A percentile compares a stretch with the other conserved stretches of the same genome.
Conservation (phyloP, 2,888 invertebrate genomes). For the Perizoma affinitatum region DNA sequence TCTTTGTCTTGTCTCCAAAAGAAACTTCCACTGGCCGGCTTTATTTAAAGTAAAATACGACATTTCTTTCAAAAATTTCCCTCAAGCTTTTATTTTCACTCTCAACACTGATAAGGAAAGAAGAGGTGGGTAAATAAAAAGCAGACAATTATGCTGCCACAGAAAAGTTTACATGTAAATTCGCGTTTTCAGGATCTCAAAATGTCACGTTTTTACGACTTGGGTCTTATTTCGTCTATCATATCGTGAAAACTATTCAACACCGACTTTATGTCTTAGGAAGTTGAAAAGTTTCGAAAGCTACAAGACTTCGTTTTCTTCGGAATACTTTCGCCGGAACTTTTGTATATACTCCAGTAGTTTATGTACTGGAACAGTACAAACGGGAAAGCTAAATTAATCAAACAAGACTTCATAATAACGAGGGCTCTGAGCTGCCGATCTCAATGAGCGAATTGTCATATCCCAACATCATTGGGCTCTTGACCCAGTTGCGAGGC, state of each 20-base stretch:
- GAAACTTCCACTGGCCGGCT: slow-evolving; percentile 24
- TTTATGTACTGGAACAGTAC: slow-evolving; percentile 28
- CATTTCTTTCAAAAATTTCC: slow-evolving; percentile 32
- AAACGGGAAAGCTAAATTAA: slow-evolving; percentile 24
- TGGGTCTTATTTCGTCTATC: slow-evolving; percentile 12
- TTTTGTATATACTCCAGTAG: slow-evolving; percentile 26
- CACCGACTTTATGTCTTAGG: slow-evolving; percentile 24
- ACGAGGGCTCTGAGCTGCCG: slow-evolving; percentile 36
- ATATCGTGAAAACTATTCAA: slow-evolving; percentile 24
- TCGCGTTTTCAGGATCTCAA: slow-evolving; percentile 8
- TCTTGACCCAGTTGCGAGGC: slow-evolving; percentile 58
- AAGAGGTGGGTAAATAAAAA: slow-evolving; percentile 29
- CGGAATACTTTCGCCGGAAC: slow-evolving; percentile 25
- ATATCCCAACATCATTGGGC: slow-evolving; percentile 53
- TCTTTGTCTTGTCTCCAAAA: slow-evolving; percentile 25
- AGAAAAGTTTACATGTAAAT: slow-evolving; percentile 24
- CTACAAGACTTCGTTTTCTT: slow-evolving; percentile 26
- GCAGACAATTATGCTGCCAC: slow-evolving; percentile 15
- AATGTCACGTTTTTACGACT: slow-evolving; percentile 18
- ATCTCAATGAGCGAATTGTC: slow-evolving; percentile 42
- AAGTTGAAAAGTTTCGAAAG: slow-evolving; percentile 30
- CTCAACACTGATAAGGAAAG: slow-evolving; percentile 30
- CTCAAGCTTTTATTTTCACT: slow-evolving; percentile 25
- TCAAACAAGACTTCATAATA: slow-evolving; percentile 32
- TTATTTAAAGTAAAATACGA: slow-evolving; percentile 35